Percentiles rank a stretch among this genome's conserved stretches.
Evolutionary conservation across 1,140 invertebrate species (phyloP).

Genomic region (Himalopsyche phryganea): DNA sequence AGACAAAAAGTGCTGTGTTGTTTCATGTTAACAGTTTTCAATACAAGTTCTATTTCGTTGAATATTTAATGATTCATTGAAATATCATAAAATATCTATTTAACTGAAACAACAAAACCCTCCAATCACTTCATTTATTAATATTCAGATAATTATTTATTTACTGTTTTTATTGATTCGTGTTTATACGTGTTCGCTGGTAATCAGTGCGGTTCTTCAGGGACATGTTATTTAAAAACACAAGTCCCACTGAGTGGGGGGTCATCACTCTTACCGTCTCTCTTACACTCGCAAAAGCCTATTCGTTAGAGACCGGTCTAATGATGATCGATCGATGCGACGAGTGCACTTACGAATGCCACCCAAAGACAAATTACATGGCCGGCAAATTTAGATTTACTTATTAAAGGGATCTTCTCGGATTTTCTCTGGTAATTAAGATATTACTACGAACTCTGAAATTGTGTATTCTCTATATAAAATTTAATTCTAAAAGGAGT

Average conservation of each 20-base stretch:
- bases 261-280: constrained; percentile 20
- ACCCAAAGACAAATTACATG: neutral
- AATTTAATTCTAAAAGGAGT: too few relatives aligned
- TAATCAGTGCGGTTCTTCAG: constrained; percentile 35
- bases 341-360: constrained; percentile 2
- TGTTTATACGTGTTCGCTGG: constrained; percentile 26
- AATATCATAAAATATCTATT: too few relatives aligned
- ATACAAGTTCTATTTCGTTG: too few relatives aligned
- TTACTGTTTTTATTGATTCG: constrained; percentile 20
- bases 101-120: neutral
- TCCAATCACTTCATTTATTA: neutral
- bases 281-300: constrained; percentile 4
- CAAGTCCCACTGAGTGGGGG: constrained; percentile 25
- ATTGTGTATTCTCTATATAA: too few relatives aligned
- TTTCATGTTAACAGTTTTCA: too few relatives aligned
- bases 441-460: too few relatives aligned
- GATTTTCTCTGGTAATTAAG: too few relatives aligned
- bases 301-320: neutral
- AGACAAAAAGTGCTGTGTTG: too few relatives aligned
- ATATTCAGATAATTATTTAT: constrained; percentile 8
- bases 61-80: too few relatives aligned
- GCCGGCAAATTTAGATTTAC: neutral
- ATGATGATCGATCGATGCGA: constrained; percentile 2
- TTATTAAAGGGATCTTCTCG: too few relatives aligned
- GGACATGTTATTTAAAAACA: constrained; percentile 19